Percentiles rank a stretch among this genome's conserved stretches.
Conservation (phyloP, 2,113 vertebrate genomes). For the Ia io region DNA sequence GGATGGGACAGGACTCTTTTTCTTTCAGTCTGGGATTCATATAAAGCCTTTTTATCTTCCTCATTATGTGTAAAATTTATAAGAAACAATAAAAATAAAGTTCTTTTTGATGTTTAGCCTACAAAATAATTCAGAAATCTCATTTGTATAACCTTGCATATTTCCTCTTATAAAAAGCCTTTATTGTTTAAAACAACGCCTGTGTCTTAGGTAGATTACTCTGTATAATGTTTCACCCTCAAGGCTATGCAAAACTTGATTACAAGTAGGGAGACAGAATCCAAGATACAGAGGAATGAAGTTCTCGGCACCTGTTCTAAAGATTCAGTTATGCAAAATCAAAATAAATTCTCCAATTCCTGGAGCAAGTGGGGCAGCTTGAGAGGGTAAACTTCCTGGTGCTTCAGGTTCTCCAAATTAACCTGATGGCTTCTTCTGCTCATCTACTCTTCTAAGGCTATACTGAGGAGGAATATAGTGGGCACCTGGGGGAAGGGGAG, state of each 20-base stretch:
- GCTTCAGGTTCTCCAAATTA: neutral
- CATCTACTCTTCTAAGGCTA: neutral
- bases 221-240: neutral
- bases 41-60: neutral
- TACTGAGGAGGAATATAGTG: too few species aligned
- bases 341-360: neutral
- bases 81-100: neutral
- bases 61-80: neutral
- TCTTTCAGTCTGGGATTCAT: neutral
- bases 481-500: too few species aligned
- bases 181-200: neutral
- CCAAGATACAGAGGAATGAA: neutral
- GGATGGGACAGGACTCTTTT: neutral
- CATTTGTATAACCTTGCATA: neutral
- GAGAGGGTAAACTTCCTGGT: neutral
- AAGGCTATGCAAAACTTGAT: neutral
- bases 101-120: neutral
- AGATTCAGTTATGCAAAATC: neutral
- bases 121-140: neutral
- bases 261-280: neutral
- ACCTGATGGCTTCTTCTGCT: neutral
- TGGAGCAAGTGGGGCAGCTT: neutral
- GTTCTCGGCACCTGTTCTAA: neutral
- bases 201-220: neutral
- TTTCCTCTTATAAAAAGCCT: neutral